Evolutionary conservation across 1,140 invertebrate genomes (phyloP).

Genomic region (Drosophila willistoni): DNA sequence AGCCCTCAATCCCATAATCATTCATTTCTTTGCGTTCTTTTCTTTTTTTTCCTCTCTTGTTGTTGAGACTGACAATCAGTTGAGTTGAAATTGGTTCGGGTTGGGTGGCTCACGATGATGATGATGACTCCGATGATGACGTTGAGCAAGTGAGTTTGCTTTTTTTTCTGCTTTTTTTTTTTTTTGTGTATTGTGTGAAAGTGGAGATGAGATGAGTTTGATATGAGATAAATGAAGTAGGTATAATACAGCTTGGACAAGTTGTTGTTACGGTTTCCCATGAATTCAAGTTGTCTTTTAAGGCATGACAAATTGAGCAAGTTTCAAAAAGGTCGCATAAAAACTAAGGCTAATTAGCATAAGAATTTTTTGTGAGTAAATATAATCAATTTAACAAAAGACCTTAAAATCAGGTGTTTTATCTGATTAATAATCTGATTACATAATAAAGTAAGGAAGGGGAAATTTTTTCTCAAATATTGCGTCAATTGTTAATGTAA

Average conservation of each 20-base stretch:
- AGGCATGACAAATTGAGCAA: constrained; percentile 3
- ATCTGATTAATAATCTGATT: not conserved
- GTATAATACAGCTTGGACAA: constrained; percentile 8
- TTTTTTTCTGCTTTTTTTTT: too few species aligned
- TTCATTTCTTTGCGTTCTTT: constrained; percentile 49
- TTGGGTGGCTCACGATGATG: not conserved
- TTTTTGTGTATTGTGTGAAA: constrained; percentile 1
- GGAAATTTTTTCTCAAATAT: too few species aligned
- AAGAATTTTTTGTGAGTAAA: not conserved
- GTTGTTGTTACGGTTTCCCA: not conserved
- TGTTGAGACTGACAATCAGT: constrained; percentile 21
- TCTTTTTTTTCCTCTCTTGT: constrained; percentile 27
- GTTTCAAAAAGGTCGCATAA: not conserved
- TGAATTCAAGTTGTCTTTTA: not conserved
- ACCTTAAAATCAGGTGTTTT: not conserved
- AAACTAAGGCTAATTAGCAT: constrained; percentile 2
- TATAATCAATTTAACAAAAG: not conserved
- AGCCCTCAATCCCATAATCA: constrained; percentile 45
- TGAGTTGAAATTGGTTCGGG: constrained; percentile 1
- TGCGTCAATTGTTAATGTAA: too few species aligned
- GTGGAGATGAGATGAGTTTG: not conserved
- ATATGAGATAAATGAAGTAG: constrained; percentile 9
- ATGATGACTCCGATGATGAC: constrained; percentile 5
- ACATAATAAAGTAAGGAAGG: not conserved
- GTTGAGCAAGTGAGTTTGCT: not conserved